Evolutionary conservation across 2,113 vertebrate species (phyloP).

Genomic region (Sander lucioperca): DNA sequence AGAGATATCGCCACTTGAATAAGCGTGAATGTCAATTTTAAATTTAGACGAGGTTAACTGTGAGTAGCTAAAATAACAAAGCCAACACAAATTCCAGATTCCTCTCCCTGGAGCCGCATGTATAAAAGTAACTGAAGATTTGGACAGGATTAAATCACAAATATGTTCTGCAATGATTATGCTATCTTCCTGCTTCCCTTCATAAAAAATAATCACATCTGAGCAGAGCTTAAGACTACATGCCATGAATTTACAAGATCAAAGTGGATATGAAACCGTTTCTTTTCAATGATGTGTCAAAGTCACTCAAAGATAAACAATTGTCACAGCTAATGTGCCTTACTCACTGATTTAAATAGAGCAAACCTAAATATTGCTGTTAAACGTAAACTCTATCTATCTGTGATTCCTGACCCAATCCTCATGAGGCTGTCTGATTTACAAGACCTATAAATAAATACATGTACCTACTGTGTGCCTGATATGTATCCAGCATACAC

Average conservation of each 20-base stretch:
- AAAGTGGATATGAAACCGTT: constrained; percentile 43
- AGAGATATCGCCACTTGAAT: not conserved
- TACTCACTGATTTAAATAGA: constrained; percentile 55
- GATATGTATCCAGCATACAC: constrained; percentile 39
- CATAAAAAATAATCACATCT: constrained; percentile 34
- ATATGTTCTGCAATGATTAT: constrained; percentile 10
- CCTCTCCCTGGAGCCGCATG: not conserved
- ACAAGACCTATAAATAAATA: constrained; percentile 56
- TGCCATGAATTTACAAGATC: constrained; percentile 41
- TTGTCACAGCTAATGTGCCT: constrained; percentile 53
- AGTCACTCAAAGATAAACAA: constrained; percentile 57
- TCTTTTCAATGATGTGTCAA: constrained; percentile 40
- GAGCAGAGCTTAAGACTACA: constrained; percentile 21
- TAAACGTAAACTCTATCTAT: constrained; percentile 64
- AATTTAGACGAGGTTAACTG: constrained; percentile 2
- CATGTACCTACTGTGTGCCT: constrained; percentile 54
- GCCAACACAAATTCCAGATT: not conserved
- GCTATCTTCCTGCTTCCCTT: constrained; percentile 22
- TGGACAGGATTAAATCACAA: constrained; percentile 20
- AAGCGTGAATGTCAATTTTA: not conserved
- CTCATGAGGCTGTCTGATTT: constrained; percentile 48
- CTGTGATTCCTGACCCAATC: constrained; percentile 46
- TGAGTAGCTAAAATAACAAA: constrained; percentile 7
- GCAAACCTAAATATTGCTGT: constrained; percentile 54
- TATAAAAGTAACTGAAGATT: not conserved